phyloP scores from a whole-genome alignment of 2,113 vertebrate genomes.

The Thalassoma bifasciatum region DNA sequence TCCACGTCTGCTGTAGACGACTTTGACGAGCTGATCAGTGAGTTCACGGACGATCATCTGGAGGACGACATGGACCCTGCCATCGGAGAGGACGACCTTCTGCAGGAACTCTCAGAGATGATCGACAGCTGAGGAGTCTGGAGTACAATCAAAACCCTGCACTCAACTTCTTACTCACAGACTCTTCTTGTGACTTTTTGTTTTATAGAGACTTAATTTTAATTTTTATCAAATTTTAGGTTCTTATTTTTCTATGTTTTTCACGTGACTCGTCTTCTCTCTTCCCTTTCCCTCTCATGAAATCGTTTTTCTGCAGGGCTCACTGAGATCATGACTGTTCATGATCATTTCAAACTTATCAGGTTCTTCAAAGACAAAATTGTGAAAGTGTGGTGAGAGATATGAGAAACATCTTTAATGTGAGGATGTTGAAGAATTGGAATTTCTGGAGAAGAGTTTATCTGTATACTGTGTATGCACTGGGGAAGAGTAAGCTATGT shows the following conservation, averaged over 20 bases:
- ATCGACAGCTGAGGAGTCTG: constrained; percentile 87
- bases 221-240: constrained; percentile 12
- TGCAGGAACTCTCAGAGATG: constrained; percentile 96
- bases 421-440: constrained; percentile 7
- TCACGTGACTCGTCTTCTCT: constrained; percentile 12
- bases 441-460: constrained; percentile 19
- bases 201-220: background rate
- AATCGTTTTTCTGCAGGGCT: constrained; percentile 9
- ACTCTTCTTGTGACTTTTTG: constrained; percentile 2
- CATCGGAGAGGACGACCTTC: constrained; percentile 92
- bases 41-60: constrained; percentile 92
- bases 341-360: constrained; percentile 1
- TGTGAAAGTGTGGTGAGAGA: background rate
- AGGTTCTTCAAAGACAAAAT: constrained; percentile 2
- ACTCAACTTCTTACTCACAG: background rate
- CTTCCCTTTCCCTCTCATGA: constrained; percentile 1
- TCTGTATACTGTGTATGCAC: constrained; percentile 81
- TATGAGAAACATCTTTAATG: background rate
- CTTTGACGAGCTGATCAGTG: constrained; percentile 93
- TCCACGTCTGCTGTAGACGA: constrained; percentile 86
- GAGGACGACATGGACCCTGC: constrained; percentile 90
- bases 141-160: background rate
- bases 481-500: background rate
- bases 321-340: background rate
- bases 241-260: constrained; percentile 11